Evolutionary conservation across 1,140 invertebrate genomes (phyloP).

Genomic region (Lepidotrigona ventralis): DNA sequence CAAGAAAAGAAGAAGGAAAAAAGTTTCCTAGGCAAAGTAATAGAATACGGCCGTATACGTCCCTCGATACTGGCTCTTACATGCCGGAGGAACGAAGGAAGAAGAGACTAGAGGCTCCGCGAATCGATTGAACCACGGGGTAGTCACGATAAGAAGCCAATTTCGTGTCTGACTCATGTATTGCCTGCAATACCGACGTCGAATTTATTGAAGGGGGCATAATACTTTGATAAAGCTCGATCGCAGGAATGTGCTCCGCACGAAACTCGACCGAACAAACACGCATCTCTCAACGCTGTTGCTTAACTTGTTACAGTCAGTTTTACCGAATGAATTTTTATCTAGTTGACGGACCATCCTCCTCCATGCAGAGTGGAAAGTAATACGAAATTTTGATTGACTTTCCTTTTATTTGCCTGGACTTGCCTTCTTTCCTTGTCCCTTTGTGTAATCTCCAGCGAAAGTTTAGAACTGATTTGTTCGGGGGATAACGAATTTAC

Average conservation of each 20-base stretch:
- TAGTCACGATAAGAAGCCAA: slow-evolving; percentile 59
- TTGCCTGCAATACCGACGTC: slow-evolving; percentile 34
- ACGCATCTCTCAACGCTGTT: not conserved
- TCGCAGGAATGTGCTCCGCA: not conserved
- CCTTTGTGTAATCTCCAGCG: not conserved
- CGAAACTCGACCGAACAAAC: not conserved
- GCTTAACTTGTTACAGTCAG: slow-evolving; percentile 19
- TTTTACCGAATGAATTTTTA: slow-evolving; percentile 3
- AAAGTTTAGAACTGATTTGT: not conserved
- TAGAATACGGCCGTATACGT: not conserved
- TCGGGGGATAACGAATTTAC: too few species aligned
- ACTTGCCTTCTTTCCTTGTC: not conserved
- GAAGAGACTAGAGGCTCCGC: slow-evolving; percentile 27
- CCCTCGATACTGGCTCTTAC: slow-evolving; percentile 35
- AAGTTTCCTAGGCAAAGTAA: slow-evolving; percentile 49
- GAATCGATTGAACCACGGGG: slow-evolving; percentile 41
- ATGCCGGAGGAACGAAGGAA: slow-evolving; percentile 40
- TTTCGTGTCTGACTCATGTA: slow-evolving; percentile 57
- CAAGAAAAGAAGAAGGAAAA: slow-evolving; percentile 49
- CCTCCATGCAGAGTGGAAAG: not conserved
- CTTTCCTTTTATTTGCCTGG: not conserved
- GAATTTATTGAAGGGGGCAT: slow-evolving; percentile 33
- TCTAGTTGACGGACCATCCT: not conserved
- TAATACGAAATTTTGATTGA: too few species aligned
- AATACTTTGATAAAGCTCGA: slow-evolving; percentile 29